Conservation (phyloP, 2,888 invertebrate species). For the Eristalis arbustorum region DNA sequence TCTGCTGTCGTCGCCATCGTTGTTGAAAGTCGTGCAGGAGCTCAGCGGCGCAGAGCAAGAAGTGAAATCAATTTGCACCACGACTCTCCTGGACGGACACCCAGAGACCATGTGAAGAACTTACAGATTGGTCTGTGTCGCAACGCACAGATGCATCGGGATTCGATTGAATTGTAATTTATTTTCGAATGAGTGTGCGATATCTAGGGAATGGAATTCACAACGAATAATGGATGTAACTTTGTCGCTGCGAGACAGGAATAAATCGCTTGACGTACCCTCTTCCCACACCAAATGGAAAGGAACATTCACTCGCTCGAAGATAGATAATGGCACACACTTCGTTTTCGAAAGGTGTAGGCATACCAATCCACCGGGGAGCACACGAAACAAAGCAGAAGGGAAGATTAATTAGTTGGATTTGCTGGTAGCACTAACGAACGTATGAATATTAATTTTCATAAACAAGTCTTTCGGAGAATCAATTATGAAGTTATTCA, state of each 20-base stretch:
- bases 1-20: neutral
- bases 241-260: constrained; percentile 49
- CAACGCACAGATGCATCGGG: neutral
- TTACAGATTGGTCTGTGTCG: constrained; percentile 6
- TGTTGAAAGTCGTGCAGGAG: neutral
- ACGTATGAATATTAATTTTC: constrained; percentile 33
- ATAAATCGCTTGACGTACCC: constrained; percentile 39
- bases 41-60: neutral
- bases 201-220: constrained; percentile 46
- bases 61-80: constrained; percentile 44
- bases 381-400: neutral
- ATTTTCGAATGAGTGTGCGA: constrained; percentile 43
- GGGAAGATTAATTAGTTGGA: constrained; percentile 38
- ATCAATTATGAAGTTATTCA: neutral
- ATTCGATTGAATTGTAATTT: constrained; percentile 64
- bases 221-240: constrained; percentile 52
- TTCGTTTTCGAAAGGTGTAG: neutral
- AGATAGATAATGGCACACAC: neutral
- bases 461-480: constrained; percentile 9
- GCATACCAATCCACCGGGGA: neutral
- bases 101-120: neutral
- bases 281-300: neutral
- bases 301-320: neutral
- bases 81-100: neutral
- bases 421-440: constrained; percentile 20